These are phyloP conservation scores for Lytechinus pictus DNA, from an alignment of 35 echinoderm and acorn worm genomes.

Conservation along the genomic window DNA sequence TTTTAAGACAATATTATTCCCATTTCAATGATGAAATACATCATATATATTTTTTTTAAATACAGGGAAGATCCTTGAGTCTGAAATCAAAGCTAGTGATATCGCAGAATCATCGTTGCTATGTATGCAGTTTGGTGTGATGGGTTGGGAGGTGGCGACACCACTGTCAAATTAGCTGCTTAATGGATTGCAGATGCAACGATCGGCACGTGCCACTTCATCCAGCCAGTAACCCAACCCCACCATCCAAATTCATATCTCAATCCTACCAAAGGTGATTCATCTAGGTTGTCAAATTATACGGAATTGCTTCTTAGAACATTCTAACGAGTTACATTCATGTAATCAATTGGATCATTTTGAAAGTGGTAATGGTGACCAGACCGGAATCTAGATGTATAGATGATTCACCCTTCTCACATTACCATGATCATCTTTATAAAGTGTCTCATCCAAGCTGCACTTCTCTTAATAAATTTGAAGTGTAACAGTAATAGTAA, in stretches of 20 bases:
- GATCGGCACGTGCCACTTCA: conserved; percentile 11
- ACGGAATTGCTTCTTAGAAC: not conserved
- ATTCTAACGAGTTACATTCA: conserved; percentile 19
- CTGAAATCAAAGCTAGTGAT: not conserved
- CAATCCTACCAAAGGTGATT: conserved; percentile 18
- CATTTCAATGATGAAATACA: too few relatives aligned
- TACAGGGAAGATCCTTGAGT: not conserved
- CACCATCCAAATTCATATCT: not conserved
- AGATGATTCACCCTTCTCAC: not conserved
- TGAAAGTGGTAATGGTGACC: not conserved
- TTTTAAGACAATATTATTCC: too few relatives aligned
- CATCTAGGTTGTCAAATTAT: not conserved
- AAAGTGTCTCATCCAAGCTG: not conserved
- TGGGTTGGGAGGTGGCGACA: conserved; percentile 8
- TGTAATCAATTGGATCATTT: not conserved
- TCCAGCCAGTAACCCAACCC: not conserved
- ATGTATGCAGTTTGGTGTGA: not conserved
- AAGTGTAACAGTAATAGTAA: not conserved
- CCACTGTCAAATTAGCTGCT: conserved; percentile 42
- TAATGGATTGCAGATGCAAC: conserved; percentile 30
- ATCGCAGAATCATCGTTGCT: not conserved
- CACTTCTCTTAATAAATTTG: not conserved
- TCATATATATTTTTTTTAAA: too few relatives aligned
- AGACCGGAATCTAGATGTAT: not conserved
- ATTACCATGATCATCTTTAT: not conserved